Evolutionary conservation across 2,797 vertebrate species (phyloP), one percentile per base, ranked within the genome.

Genomic region (Pseudomugil gertrudae): DNA sequence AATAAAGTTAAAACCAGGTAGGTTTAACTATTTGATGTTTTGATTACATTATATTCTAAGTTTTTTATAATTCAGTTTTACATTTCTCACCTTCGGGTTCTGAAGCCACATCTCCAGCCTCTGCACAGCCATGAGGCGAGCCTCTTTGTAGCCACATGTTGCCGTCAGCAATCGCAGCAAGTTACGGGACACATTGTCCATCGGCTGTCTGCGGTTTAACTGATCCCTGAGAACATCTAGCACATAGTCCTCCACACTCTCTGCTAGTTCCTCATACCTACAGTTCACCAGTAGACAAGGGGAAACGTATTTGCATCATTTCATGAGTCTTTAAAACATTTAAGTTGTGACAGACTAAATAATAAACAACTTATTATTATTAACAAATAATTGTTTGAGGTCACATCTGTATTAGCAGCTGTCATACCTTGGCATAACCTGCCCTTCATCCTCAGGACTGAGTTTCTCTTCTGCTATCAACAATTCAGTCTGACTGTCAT

Each of bases 41-140:
- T 26, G 11, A 35, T 35, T 6, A 5, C 1, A 40, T 9, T 8
- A 17, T 10, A 23, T 11, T 7, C 15, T n/a, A 10, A 24, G 10
- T 38, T 24, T 40, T 21, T 21, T 9, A 19, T 26, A 9, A 21
- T 13, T 36, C 27, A 15, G 5, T 64, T 9, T 23, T 27, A 6
- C 3, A 24, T 1, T 1, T 35, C 80, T 87, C 74, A 97, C 98
- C 95, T 99, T 99, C 24, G 98, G 98, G 81, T 99, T 99, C 89
- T 99, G 98, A 66, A 99, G 93, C 98, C 98, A 99, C 96, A 99
- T 98, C 90, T 99, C 98, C 72, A 99, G 94, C 67, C 95, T 93
- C 90, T 99, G 98, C 69, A 99, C 96, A 0, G 97, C 93, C 95
- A 98, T 95, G 33, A 97, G 94, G 0, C 98, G 95, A 4, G 97